Conservation (phyloP, 2,888 invertebrate species). For the Antheraea yamamai region DNA sequence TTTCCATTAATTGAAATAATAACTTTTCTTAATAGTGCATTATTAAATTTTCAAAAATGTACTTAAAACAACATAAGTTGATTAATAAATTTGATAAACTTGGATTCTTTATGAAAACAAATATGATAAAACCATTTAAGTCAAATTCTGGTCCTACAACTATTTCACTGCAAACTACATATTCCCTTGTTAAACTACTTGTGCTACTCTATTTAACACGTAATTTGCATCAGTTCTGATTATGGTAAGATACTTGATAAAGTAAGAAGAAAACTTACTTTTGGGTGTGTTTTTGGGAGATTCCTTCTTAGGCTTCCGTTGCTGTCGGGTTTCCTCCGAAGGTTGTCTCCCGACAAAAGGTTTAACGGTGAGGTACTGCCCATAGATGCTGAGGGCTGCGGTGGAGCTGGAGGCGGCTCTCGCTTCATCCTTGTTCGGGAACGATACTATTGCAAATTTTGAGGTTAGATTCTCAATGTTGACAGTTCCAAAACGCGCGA, state of each 20-base stretch:
- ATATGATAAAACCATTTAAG: no score
- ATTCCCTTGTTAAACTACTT: no score
- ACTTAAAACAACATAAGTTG: no score
- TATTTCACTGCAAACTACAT: no score
- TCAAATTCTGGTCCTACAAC: no score
- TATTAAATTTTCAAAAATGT: no score
- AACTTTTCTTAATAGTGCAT: no score
- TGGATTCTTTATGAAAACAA: no score
- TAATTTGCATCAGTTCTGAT: no score
- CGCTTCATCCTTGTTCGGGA: constrained; percentile 37
- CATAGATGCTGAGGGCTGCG: constrained; percentile 52
- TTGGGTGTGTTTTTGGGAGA: constrained; percentile 28
- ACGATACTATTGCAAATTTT: constrained; percentile 45
- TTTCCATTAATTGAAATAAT: no score
- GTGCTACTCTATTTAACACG: no score
- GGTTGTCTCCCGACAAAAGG: constrained; percentile 26
- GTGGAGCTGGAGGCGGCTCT: constrained; percentile 39
- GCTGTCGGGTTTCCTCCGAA: neutral
- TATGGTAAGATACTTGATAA: neutral
- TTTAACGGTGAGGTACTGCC: constrained; percentile 49
- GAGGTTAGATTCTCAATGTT: constrained; percentile 43
- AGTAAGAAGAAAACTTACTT: constrained; percentile 14
- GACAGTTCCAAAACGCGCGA: constrained; percentile 49
- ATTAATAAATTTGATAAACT: no score
- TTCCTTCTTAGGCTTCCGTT: constrained; percentile 34